Percentiles rank a stretch among this genome's conserved stretches.
phyloP scores from a whole-genome alignment of 2,797 vertebrate genomes.

The Anas capensis region DNA sequence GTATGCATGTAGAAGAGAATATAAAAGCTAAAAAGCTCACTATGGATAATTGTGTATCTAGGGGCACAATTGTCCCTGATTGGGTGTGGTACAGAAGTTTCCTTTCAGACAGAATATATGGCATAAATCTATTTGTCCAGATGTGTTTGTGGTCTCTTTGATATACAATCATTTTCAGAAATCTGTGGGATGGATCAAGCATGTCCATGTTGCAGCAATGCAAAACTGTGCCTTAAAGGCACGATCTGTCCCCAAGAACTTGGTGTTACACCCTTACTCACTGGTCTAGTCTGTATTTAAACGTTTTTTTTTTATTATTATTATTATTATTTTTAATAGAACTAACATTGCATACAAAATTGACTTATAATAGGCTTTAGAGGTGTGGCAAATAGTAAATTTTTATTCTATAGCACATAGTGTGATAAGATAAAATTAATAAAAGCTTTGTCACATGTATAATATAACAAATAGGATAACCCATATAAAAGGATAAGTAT shows the following conservation, averaged over 20 bases:
- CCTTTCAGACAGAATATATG: neutral
- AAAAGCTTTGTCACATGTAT: neutral
- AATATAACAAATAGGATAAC: neutral
- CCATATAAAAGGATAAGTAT: neutral
- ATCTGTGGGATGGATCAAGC: neutral
- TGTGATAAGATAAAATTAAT: neutral
- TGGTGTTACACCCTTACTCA: neutral
- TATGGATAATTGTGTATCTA: conserved; percentile 10
- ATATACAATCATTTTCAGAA: neutral
- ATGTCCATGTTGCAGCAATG: neutral
- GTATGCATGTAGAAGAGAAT: neutral
- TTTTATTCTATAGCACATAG: neutral
- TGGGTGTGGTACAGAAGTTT: neutral
- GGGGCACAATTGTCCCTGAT: neutral
- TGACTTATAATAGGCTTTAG: neutral
- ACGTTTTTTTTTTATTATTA: neutral
- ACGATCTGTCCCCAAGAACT: neutral
- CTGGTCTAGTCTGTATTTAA: neutral
- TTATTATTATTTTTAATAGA: neutral
- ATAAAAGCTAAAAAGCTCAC: neutral
- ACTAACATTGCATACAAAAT: fast-evolving
- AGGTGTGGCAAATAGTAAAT: neutral
- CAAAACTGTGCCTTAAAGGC: neutral
- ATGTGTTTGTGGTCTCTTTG: neutral
- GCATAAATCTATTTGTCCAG: neutral